Evolutionary conservation across 2,113 vertebrate genomes (phyloP), one percentile per base, ranked within the genome.

Genomic region (Bos javanicus): DNA sequence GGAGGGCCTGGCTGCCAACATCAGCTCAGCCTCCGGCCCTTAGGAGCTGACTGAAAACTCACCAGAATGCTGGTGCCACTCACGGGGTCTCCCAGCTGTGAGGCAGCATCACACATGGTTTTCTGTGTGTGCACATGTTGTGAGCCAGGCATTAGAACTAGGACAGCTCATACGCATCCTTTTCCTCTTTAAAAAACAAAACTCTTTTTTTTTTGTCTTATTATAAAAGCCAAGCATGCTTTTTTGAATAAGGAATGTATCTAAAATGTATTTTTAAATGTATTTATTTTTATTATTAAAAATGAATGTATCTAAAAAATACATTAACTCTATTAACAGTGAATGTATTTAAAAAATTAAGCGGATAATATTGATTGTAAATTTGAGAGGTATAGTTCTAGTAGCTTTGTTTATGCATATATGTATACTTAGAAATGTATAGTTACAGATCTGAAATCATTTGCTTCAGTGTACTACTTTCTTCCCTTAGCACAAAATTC

Each of bases 1-100:
- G 12, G 5, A 14, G 33, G 23, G 43, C 23, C 7, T 39, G 81
- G 48, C 74, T 4, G 36, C 71, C 59, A 33, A 56, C 60, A 28
- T 25, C 33, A 6, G 30, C 57, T 56, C 39, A 36, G 14, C 54
- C 15, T 25, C 48, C 28, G 28, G 30, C 33, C 33, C 1, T 3
- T 25, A 26, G 10, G 59, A 82, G 46, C 39, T 57, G 59, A 28
- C 50, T 30, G 52, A 43, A 60, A 36, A 33, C n/a, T 62, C 60
- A 33, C 14, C 28, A 33, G 14, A 15, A 33, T 7, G 7, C 28
- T n/a, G 48, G 48, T 7, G 33, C 23, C 59, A 50, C 33, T 28
- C 19, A 6, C 48, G 0, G 10, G 21, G 0, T 30, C 60, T 46
- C 48, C 43, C 23, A 28, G 30, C 30, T 12, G 46, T 11, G 0